Base-by-base conservation (phyloP, 2,113 vertebrate genomes). In the Gymnorhina tibicen region DNA sequence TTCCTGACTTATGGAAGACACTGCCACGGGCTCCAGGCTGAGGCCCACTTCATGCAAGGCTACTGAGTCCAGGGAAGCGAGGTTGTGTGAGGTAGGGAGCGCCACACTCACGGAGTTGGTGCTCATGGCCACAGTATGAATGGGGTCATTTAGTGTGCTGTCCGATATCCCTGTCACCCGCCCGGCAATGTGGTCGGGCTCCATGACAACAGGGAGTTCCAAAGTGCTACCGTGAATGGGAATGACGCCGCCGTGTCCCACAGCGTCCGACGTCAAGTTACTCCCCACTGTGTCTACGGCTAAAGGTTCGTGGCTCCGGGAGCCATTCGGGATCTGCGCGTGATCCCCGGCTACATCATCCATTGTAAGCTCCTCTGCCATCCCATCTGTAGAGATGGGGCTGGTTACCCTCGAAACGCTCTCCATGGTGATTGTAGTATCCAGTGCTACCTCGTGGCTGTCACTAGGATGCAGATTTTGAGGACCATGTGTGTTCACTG, bases 151-250 rank as follows among this genome's bases (percentile, higher is more conserved):
- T 76, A 99, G 98, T 47, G 98, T 97, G 47, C 97, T 98, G 55
- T 98, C 98, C 3, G 98, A 97, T 13, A 99, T 98, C 63, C 98
- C 97, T 32, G 44, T 90, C 90, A 98, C 98, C 32, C 98, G 97
- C 21, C 97, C 98, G 0, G 98, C 97, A 28, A 99, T 98, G 75
- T 99, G 99, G 75, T 99, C 98, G 0, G 98, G 97, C 59, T 99
- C 99, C 99, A 99, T 99, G 90, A 99, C 99, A 7, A 99, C 99
- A 4, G 99, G 98, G 49, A 99, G 98, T 94, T 99, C 99, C 62
- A 99, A 98, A 89, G 98, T 98, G 35, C 98, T 98, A 72, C 98
- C 85, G 2, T 99, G 99, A 41, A 99, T 98, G 33, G 99, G 98
- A 84, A 99, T 98, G 87, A 99, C 99, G 7, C 98, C 97, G 3